Base-by-base conservation (phyloP, 2,113 vertebrate genomes). In the Nothocercus julius region DNA sequence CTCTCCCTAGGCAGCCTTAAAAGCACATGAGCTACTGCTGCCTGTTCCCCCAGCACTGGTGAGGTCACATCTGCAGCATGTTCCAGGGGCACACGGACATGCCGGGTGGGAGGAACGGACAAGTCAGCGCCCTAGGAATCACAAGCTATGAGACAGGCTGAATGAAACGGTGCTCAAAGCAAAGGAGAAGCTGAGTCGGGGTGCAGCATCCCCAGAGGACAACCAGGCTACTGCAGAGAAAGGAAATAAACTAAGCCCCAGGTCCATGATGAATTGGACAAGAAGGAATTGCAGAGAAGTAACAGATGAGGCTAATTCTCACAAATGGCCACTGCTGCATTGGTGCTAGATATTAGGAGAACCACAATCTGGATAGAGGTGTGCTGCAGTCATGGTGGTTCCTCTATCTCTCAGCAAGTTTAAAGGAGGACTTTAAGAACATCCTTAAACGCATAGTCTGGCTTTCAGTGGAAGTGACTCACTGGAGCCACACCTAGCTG, bases 321-420 rank as follows among this genome's bases (percentile, higher is more conserved):
- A 81, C 45, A 47, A 19, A 47, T 19, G 20, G 47, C 47, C 47
- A 47, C 47, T 47, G 47, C 47, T 20, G 45, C 45, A 44, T 75
- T 81, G 34, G 72, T 92, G 82, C 85, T 68, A 78, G 77, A 81
- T 94, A 90, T 82, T 42, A 82, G 85, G 56, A 72, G 93, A 94
- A 81, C 66, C 56, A 63, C 74, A 82, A 75, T 90, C 38, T 86
- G 42, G 72, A 68, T 32, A 80, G 18, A 68, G 54, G 45, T 22
- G 21, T n/a, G 59, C n/a, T 53, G 34, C 85, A 82, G 68, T 47
- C 47, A 47, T 21, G 20, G 19, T 47, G 47, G 47, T 47, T 47
- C 47, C 47, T 47, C 19, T 20, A 47, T 47, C 47, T 21, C 47
- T 47, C 47, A 47, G 47, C 44, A 45, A 47, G 18, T 47, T 47